phyloP scores from a whole-genome alignment of 2,797 vertebrate species.

The Nothura maculosa region DNA sequence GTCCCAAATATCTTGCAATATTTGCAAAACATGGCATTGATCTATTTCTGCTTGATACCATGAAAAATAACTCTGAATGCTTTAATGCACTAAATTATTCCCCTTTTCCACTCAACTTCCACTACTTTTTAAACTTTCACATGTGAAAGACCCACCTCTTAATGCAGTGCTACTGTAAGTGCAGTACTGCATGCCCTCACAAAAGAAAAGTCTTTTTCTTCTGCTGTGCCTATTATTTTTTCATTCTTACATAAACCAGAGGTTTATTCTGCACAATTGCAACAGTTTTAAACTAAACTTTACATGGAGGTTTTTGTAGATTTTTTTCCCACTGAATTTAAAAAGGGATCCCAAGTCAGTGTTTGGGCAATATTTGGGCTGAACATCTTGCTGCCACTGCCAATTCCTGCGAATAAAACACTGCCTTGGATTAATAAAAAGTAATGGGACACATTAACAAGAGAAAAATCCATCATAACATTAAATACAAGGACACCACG shows the following conservation, averaged over 20 bases:
- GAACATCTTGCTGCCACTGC: accelerated
- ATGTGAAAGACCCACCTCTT: not conserved
- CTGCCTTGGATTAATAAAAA: not conserved
- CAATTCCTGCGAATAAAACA: accelerated
- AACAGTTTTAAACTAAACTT: not conserved
- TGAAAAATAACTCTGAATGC: not conserved
- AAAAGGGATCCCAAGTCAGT: accelerated
- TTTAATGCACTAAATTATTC: not conserved
- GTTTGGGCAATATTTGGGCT: not conserved
- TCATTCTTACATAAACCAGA: not conserved
- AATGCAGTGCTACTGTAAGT: not conserved
- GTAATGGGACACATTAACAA: not conserved
- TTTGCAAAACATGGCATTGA: not conserved
- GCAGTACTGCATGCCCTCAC: accelerated
- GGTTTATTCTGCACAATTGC: not conserved
- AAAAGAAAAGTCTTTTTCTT: not conserved
- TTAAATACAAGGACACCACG: not conserved
- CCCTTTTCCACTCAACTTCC: not conserved
- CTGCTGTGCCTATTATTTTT: not conserved
- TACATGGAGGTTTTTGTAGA: not conserved
- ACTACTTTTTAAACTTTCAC: not conserved
- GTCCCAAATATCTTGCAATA: not conserved
- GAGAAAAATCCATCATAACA: not conserved
- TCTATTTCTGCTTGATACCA: not conserved
- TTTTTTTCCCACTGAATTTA: accelerated